Evolutionary conservation across 37 sponge, comb jelly and placozoan genomes (phyloP).

Genomic region (Amphimedon queenslandica): DNA sequence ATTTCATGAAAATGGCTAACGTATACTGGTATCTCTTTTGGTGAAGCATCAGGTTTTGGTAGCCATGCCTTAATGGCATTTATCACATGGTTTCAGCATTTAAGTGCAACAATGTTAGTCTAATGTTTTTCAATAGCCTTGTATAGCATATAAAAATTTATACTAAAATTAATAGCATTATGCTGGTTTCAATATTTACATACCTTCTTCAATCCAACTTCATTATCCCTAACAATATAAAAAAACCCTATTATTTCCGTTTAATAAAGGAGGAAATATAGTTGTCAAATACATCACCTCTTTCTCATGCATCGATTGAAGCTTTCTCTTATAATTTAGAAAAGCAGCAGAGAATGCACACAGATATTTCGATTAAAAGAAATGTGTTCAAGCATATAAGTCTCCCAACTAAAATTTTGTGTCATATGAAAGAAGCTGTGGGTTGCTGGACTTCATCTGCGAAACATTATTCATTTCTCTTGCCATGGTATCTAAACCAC

Average conservation of each 20-base stretch:
- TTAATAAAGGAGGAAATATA: conserved; percentile 1
- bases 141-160: too few species aligned
- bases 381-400: conserved; percentile 33
- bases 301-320: conserved; percentile 5
- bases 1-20: conserved; percentile 11
- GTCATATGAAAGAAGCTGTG: conserved; percentile 23
- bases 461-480: conserved; percentile 20
- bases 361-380: conserved; percentile 32
- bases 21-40: conserved; percentile 8
- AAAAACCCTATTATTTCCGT: background rate
- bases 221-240: conserved; percentile 32
- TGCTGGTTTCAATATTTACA: too few species aligned
- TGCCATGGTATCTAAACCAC: conserved; percentile 9
- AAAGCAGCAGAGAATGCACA: conserved; percentile 7
- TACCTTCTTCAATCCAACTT: too few species aligned
- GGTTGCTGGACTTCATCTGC: background rate
- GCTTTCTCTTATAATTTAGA: conserved; percentile 23
- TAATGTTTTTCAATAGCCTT: conserved; percentile 7
- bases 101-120: background rate
- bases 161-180: too few species aligned
- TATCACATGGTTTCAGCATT: conserved; percentile 40
- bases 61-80: conserved; percentile 36
- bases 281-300: background rate
- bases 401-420: conserved; percentile 48
- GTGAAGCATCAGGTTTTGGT: conserved; percentile 11